Evolutionary conservation across 2,888 invertebrate genomes (phyloP), one percentile per base, ranked within the genome.

Genomic region (Agrotis puta): DNA sequence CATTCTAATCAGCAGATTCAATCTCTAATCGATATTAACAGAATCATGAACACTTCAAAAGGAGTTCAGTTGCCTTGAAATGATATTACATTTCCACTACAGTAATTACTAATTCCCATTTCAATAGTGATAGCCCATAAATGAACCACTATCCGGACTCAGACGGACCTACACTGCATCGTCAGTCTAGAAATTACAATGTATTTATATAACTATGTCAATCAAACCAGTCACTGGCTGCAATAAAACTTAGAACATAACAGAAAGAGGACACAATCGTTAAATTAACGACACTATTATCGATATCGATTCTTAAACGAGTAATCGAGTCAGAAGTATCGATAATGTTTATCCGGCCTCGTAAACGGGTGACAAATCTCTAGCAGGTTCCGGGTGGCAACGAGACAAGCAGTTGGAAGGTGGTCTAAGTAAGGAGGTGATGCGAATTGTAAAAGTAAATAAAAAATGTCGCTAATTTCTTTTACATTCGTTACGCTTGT

Each of bases 171-270:
- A 64, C 63, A 68, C 68, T 64, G 67, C 76, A 81, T 76, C 82
- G 56, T 70, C 13, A 66, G 51, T 79, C 80, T 76, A 79, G 75
- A 77, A 70, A 80, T 77, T 75, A 74, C 69, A 81, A 77, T 77
- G 59, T 77, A 76, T 82, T 76, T 63, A 72, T 69, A 80, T 78
- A 85, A 77, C 74, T 73, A 48, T 85, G 79, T 69, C 85, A 84
- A 85, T 83, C 76, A 78, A 79, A 18, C 51, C 76, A 70, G 79
- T 80, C 63, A 58, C 64, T 71, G 9, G 51, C 56, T 72, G 53
- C 61, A 83, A 79, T 82, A 79, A 83, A 79, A 80, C 65, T 64
- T 70, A 70, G 43, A 71, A 65, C 24, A 6, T 39, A 64, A 45
- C 45, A 53, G 51, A 77, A 63, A 75, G 67, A 77, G 62, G 64